Conservation (phyloP, 2,113 vertebrate species). For the Opisthocomus hoazin region DNA sequence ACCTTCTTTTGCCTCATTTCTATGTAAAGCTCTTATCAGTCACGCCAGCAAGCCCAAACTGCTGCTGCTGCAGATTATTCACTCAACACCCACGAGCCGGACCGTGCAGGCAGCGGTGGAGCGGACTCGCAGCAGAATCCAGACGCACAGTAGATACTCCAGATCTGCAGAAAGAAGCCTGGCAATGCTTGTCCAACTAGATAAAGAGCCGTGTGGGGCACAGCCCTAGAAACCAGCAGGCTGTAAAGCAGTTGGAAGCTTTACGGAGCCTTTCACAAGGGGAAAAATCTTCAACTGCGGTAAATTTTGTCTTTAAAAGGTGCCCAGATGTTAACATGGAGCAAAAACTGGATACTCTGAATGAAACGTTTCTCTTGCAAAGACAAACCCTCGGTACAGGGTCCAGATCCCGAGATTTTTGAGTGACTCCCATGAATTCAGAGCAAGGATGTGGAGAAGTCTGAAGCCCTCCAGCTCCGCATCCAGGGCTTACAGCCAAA, state of each 20-base stretch:
- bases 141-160: neutral
- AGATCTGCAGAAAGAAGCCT: neutral
- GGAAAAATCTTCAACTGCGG: neutral
- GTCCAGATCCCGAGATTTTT: neutral
- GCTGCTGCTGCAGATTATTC: neutral
- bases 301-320: neutral
- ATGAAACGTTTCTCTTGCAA: rapidly evolving
- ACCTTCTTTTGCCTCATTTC: neutral
- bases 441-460: neutral
- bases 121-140: neutral
- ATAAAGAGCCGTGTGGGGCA: neutral
- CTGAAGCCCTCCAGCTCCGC: neutral
- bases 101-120: neutral
- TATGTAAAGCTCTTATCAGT: neutral
- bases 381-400: neutral
- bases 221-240: neutral
- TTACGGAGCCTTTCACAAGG: neutral
- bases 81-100: neutral
- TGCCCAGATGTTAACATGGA: neutral
- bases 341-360: neutral
- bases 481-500: neutral
- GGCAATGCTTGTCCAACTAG: neutral
- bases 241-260: neutral
- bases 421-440: neutral
- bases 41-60: neutral